phyloP scores from a whole-genome alignment of 2,888 invertebrate genomes.

The Cataglyphis altisquamis region DNA sequence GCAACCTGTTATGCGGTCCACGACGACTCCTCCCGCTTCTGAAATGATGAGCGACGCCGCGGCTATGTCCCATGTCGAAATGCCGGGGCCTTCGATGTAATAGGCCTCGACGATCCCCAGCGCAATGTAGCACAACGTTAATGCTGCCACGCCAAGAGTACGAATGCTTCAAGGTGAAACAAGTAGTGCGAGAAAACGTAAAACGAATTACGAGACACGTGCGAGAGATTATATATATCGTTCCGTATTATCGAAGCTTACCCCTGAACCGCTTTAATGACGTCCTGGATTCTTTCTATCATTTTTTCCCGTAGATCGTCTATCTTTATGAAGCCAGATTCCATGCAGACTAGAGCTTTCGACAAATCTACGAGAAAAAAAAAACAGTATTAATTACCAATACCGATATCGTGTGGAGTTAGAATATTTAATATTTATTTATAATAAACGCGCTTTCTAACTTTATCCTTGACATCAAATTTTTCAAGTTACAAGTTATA shows the following conservation, averaged over 20 bases:
- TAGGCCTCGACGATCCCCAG: conserved; percentile 91
- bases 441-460: conserved; percentile 5
- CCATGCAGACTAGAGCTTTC: conserved; percentile 82
- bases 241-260: conserved; percentile 55
- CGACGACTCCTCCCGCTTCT: conserved; percentile 93
- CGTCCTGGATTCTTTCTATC: conserved; percentile 78
- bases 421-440: background rate
- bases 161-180: conserved; percentile 86
- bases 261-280: conserved; percentile 81
- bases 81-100: conserved; percentile 90
- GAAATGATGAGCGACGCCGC: conserved; percentile 91
- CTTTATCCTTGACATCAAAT: conserved; percentile 21
- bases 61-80: conserved; percentile 93
- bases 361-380: conserved; percentile 78
- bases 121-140: conserved; percentile 92
- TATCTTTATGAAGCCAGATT: conserved; percentile 82
- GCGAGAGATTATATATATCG: background rate
- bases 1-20: conserved; percentile 87
- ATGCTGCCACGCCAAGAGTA: conserved; percentile 91
- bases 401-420: background rate
- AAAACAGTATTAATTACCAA: background rate
- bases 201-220: background rate
- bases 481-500: background rate
- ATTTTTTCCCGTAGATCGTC: conserved; percentile 79
- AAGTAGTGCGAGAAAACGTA: conserved; percentile 9